Conservation (phyloP, 1,140 invertebrate species). For the Halyomorpha halys region DNA sequence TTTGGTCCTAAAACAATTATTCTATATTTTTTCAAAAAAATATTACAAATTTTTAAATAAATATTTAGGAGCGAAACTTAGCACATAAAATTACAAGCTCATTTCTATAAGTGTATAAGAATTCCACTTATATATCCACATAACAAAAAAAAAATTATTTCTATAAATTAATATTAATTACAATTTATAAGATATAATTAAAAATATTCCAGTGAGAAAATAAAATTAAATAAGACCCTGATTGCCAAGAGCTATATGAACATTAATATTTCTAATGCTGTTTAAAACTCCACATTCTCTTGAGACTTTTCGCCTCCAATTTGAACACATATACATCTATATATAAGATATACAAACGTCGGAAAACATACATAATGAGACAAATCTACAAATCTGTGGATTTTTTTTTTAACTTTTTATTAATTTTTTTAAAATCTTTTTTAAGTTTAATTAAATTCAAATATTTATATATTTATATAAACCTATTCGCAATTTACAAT, state of each 20-base stretch:
- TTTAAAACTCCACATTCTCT: slow-evolving; percentile 1
- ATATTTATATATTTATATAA: slow-evolving; percentile 20
- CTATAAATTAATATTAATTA: too few relatives aligned
- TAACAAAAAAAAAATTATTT: too few relatives aligned
- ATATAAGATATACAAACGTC: slow-evolving; percentile 19
- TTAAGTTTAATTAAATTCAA: slow-evolving; percentile 5
- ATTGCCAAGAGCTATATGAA: slow-evolving; percentile 15
- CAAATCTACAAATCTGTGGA: slow-evolving; percentile 11
- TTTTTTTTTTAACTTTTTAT: background rate
- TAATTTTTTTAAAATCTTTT: too few relatives aligned
- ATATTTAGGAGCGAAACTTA: too few relatives aligned
- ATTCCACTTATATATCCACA: too few relatives aligned
- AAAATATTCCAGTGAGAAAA: slow-evolving; percentile 12
- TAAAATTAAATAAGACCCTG: slow-evolving; percentile 16
- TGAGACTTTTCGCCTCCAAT: background rate
- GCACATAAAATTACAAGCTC: too few relatives aligned
- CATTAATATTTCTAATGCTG: background rate
- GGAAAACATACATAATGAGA: slow-evolving; percentile 16
- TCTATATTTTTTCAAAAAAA: too few relatives aligned
- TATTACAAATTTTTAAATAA: too few relatives aligned
- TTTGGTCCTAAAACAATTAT: too few relatives aligned
- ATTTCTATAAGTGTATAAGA: too few relatives aligned
- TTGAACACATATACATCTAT: slow-evolving; percentile 19
- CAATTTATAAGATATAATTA: background rate
- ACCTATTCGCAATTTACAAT: slow-evolving; percentile 22